These are phyloP conservation scores for Mastomys natalensis DNA, from an alignment of 2,113 vertebrate species.

Conservation along the genomic window DNA sequence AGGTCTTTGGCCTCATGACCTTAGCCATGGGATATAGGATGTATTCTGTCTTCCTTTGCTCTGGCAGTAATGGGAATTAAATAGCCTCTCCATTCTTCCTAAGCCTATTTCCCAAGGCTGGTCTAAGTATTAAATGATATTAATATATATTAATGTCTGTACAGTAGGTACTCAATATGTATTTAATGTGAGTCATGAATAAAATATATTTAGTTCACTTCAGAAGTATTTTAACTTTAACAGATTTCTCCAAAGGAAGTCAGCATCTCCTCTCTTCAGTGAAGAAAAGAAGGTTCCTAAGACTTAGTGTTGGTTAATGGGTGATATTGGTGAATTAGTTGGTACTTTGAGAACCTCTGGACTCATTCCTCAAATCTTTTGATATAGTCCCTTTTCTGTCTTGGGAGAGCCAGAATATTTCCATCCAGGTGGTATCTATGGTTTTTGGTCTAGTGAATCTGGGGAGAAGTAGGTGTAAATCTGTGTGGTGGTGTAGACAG, in stretches of 20 bases:
- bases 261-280: not conserved
- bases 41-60: not conserved
- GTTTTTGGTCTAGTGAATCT: not conserved
- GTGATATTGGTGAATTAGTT: accelerated
- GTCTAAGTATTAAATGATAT: conserved; percentile 3
- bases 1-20: accelerated
- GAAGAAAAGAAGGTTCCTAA: not conserved
- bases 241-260: not conserved
- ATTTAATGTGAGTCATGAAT: conserved; percentile 71
- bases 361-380: not conserved
- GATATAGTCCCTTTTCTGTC: not conserved
- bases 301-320: accelerated
- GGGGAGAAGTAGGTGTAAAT: not conserved
- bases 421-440: not conserved
- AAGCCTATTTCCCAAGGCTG: not conserved
- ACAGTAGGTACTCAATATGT: conserved; percentile 26
- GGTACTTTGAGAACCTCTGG: not conserved
- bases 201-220: conserved; percentile 43
- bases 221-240: not conserved
- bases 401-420: not conserved
- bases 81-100: not conserved
- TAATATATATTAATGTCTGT: conserved; percentile 67
- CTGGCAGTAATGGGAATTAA: not conserved
- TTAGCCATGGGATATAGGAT: not conserved
- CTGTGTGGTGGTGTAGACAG: not conserved